These are phyloP conservation scores for Narcine bancroftii DNA, from an alignment of 2,113 vertebrate genomes.

Conservation along the genomic window DNA sequence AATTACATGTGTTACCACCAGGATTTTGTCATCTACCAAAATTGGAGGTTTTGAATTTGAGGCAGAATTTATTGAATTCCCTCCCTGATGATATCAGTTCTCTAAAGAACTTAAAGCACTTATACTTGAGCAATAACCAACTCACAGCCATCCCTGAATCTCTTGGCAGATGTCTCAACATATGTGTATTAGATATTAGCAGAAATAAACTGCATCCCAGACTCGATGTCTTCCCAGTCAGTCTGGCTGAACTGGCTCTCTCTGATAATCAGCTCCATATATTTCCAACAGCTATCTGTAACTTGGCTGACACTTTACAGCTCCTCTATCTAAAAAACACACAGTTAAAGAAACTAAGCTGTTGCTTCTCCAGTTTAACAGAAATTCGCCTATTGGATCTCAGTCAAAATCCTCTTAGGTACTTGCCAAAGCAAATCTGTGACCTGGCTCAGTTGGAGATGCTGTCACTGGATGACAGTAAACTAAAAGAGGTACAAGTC, in stretches of 20 bases:
- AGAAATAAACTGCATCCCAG: slow-evolving; percentile 40
- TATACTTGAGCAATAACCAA: slow-evolving; percentile 50
- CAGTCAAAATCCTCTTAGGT: slow-evolving; percentile 48
- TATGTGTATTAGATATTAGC: slow-evolving; percentile 47
- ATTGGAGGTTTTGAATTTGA: slow-evolving; percentile 53
- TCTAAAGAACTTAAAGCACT: slow-evolving; percentile 46
- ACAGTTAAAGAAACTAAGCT: background rate
- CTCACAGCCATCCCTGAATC: slow-evolving; percentile 45
- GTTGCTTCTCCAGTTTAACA: slow-evolving; percentile 41
- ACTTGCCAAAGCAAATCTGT: slow-evolving; percentile 42
- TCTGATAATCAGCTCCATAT: slow-evolving; percentile 43
- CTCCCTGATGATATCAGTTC: slow-evolving; percentile 47
- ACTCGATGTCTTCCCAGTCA: slow-evolving; percentile 38
- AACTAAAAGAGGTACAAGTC: slow-evolving; percentile 48
- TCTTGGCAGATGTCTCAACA: slow-evolving; percentile 42
- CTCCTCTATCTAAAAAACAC: slow-evolving; percentile 42
- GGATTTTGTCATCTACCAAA: slow-evolving; percentile 47
- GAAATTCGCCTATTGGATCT: slow-evolving; percentile 43
- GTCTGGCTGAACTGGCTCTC: slow-evolving; percentile 42
- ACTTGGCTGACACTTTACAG: slow-evolving; percentile 38
- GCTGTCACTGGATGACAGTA: slow-evolving; percentile 51
- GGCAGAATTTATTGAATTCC: slow-evolving; percentile 46
- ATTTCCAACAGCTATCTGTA: slow-evolving; percentile 43
- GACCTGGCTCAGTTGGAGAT: slow-evolving; percentile 47
- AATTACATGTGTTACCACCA: slow-evolving; percentile 45